phyloP scores from a whole-genome alignment of 2,888 invertebrate genomes.

The Metopia argyrocephala region DNA sequence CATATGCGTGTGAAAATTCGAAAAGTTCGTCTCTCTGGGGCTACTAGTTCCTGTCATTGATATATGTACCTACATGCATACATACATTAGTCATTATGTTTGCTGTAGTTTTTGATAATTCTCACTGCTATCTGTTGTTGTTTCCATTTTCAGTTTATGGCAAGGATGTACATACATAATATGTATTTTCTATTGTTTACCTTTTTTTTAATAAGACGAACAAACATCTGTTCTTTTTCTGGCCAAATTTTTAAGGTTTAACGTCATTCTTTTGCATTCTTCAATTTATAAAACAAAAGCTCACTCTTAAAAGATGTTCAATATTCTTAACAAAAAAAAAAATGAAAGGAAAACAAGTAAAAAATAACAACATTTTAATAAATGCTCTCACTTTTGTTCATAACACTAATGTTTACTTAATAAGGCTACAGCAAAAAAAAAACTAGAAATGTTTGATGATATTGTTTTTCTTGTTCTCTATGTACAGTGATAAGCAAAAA shows the following conservation, averaged over 20 bases:
- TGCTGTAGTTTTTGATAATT: slow-evolving; percentile 9
- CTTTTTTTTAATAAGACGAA: not conserved
- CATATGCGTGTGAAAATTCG: too few species aligned
- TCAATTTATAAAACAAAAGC: not conserved
- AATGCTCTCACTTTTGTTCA: slow-evolving; percentile 60
- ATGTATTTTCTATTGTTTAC: slow-evolving; percentile 24
- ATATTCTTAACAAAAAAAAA: slow-evolving; percentile 41
- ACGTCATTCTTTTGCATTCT: slow-evolving; percentile 45
- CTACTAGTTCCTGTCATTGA: too few species aligned
- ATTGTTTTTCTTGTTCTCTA: not conserved
- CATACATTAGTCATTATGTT: slow-evolving; percentile 26
- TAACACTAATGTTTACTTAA: slow-evolving; percentile 34
- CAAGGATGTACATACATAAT: too few species aligned
- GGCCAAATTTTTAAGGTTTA: slow-evolving; percentile 56
- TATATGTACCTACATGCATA: not conserved
- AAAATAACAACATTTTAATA: slow-evolving; percentile 9
- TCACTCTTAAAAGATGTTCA: not conserved
- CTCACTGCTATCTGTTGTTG: slow-evolving; percentile 10
- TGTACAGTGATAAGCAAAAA: slow-evolving; percentile 29
- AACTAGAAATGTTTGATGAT: not conserved
- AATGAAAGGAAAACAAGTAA: slow-evolving; percentile 19
- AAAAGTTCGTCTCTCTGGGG: too few species aligned
- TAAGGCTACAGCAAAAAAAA: not conserved
- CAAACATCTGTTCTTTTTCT: slow-evolving; percentile 61
- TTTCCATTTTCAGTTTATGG: too few species aligned